These are phyloP conservation scores for Tachina fera DNA, from an alignment of 2,888 invertebrate genomes.

Conservation along the genomic window DNA sequence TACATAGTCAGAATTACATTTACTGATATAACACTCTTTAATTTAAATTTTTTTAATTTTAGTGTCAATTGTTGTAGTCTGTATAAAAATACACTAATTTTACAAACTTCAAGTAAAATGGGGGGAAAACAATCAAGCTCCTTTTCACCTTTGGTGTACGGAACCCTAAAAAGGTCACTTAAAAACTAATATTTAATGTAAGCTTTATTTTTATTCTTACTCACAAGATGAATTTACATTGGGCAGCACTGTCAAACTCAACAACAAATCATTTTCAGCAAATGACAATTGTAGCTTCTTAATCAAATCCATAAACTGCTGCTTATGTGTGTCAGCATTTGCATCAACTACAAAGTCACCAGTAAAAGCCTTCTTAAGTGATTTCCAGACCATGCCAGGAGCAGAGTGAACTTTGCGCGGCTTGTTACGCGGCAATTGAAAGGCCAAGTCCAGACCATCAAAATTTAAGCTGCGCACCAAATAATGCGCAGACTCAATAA, in stretches of 20 bases:
- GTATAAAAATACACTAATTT: too few relatives aligned
- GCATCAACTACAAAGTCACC: slow-evolving; percentile 89
- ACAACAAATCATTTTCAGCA: slow-evolving; percentile 86
- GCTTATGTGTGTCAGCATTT: slow-evolving; percentile 89
- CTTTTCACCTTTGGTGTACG: too few relatives aligned
- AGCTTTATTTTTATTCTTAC: slow-evolving; percentile 74
- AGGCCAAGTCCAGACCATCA: slow-evolving; percentile 93
- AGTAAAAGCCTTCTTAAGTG: slow-evolving; percentile 89
- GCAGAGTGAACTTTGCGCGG: slow-evolving; percentile 89
- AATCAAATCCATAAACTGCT: slow-evolving; percentile 89
- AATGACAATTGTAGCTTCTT: slow-evolving; percentile 89
- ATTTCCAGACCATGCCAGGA: slow-evolving; percentile 88
- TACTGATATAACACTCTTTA: too few relatives aligned
- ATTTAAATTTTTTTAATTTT: too few relatives aligned
- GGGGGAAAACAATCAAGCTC: too few relatives aligned
- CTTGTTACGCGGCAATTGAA: slow-evolving; percentile 91
- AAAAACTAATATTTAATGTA: neutral
- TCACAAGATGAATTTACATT: slow-evolving; percentile 90
- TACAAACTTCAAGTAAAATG: too few relatives aligned
- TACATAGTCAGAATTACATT: too few relatives aligned
- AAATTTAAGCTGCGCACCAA: slow-evolving; percentile 90
- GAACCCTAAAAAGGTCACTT: too few relatives aligned
- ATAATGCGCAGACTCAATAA: slow-evolving; percentile 89
- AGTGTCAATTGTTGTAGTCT: too few relatives aligned
- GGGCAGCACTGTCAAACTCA: slow-evolving; percentile 88